phyloP scores from a whole-genome alignment of 2,797 vertebrate species.

The Octomys mimax region DNA sequence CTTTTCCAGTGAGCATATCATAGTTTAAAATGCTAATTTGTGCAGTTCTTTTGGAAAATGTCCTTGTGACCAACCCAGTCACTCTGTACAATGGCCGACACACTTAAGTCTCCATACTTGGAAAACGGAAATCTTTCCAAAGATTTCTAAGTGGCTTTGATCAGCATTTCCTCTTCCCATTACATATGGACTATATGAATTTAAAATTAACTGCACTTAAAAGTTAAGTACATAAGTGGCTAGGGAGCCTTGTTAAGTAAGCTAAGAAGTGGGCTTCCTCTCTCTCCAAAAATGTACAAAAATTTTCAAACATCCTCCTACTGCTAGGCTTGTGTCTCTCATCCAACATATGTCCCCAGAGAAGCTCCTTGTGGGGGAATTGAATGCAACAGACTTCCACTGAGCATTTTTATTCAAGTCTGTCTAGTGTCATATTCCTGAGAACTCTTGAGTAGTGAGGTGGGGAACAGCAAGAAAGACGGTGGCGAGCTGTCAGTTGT shows the following conservation, averaged over 20 bases:
- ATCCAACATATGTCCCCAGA: background rate
- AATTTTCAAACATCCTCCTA: slow-evolving; percentile 46
- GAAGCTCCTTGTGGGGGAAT: slow-evolving; percentile 77
- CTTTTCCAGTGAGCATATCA: slow-evolving; percentile 65
- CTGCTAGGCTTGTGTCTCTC: slow-evolving; percentile 54
- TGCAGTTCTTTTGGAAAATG: slow-evolving; percentile 58
- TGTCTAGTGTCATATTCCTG: slow-evolving; percentile 82
- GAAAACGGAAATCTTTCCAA: slow-evolving; percentile 52
- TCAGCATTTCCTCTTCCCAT: background rate
- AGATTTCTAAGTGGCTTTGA: slow-evolving; percentile 71
- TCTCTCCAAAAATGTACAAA: background rate
- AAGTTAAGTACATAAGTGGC: slow-evolving; percentile 37
- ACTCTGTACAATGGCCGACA: background rate
- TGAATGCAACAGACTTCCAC: slow-evolving; percentile 78
- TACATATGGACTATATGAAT: slow-evolving; percentile 47
- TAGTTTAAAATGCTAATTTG: slow-evolving; percentile 67
- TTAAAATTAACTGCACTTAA: slow-evolving; percentile 45
- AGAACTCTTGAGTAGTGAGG: slow-evolving; percentile 83
- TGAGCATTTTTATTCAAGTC: slow-evolving; percentile 81
- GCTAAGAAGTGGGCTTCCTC: background rate
- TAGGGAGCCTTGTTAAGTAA: slow-evolving; percentile 50
- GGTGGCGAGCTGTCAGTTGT: slow-evolving; percentile 85
- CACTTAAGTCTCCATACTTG: slow-evolving; percentile 34
- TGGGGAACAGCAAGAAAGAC: slow-evolving; percentile 79
- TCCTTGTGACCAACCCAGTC: background rate